Percentiles rank a stretch among this genome's conserved stretches.
phyloP scores from a whole-genome alignment of 2,797 vertebrate genomes.

The Paramormyrops hopkinsi region DNA sequence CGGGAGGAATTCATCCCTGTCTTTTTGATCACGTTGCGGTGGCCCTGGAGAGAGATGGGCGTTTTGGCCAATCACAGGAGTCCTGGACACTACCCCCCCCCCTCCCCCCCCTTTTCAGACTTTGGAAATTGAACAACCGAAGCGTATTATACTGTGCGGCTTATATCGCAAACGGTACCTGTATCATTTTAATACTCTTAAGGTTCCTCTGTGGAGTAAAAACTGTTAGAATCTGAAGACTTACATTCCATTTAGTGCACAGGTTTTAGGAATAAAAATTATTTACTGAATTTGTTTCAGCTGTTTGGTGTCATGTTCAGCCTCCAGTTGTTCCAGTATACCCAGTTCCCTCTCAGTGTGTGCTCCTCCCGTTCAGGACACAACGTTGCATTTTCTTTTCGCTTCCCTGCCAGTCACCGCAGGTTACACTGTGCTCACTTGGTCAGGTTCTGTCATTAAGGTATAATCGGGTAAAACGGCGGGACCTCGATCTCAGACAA shows the following conservation, averaged over 20 bases:
- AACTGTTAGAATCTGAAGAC: background rate
- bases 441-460: background rate
- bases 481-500: background rate
- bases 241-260: constrained; percentile 4
- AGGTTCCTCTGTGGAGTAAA: background rate
- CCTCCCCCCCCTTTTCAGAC: too few species aligned
- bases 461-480: background rate
- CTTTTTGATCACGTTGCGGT: background rate
- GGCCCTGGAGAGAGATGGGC: background rate
- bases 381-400: background rate
- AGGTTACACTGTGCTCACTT: background rate
- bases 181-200: background rate
- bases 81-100: background rate
- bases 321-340: background rate
- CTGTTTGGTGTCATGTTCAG: background rate
- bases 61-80: background rate
- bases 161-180: background rate
- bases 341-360: background rate
- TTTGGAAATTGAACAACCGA: background rate
- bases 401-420: background rate
- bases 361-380: background rate
- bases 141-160: background rate
- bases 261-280: background rate
- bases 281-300: background rate
- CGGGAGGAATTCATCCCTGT: background rate